phyloP scores from a whole-genome alignment of 2,797 vertebrate species.

The Harpagifer antarcticus region DNA sequence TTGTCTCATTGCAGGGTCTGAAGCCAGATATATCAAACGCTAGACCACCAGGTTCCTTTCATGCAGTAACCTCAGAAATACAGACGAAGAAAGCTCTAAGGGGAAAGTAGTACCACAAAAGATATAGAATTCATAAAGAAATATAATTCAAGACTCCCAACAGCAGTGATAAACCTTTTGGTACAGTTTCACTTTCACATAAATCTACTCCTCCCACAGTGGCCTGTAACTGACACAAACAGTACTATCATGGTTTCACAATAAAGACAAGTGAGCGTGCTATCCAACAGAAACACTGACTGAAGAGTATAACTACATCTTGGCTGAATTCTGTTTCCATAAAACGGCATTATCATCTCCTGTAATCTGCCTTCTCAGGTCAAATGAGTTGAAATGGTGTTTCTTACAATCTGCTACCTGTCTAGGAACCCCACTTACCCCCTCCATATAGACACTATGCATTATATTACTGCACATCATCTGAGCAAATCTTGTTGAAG shows the following conservation, averaged over 20 bases:
- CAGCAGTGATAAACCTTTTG: conserved; percentile 15
- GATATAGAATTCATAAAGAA: background rate
- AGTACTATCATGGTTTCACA: background rate
- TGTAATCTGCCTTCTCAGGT: background rate
- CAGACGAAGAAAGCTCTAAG: conserved; percentile 10
- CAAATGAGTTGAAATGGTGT: background rate
- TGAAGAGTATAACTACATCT: background rate
- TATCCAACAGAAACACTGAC: background rate
- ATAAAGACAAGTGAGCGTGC: background rate
- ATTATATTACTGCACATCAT: background rate
- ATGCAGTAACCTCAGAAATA: conserved; percentile 28
- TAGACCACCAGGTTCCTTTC: conserved; percentile 36
- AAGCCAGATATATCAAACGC: conserved; percentile 38
- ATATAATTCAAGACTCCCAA: background rate
- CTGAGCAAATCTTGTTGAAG: too few species aligned
- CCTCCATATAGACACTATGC: too few species aligned
- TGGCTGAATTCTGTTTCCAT: too few species aligned
- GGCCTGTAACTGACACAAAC: conserved; percentile 2
- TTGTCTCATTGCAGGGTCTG: conserved; percentile 37
- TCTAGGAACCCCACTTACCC: too few species aligned
- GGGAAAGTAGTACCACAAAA: conserved; percentile 4
- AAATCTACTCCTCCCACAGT: background rate
- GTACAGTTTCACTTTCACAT: background rate
- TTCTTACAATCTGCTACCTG: too few species aligned
- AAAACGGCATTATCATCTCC: too few species aligned